Conservation (phyloP, 2,888 invertebrate genomes). For the Thysanoteuthis rhombus region DNA sequence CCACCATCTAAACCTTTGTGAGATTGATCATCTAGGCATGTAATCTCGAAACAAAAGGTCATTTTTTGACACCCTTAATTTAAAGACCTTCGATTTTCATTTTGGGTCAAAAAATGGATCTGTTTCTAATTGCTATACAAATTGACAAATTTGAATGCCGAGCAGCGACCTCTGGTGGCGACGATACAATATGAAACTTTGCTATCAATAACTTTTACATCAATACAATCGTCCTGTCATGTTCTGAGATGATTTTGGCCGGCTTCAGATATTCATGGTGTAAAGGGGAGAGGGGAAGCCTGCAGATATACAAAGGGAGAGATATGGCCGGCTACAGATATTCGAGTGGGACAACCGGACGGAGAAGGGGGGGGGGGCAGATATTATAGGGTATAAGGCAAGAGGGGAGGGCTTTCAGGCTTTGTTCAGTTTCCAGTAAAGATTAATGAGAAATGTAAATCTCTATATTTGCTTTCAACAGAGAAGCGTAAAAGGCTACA, state of each 20-base stretch:
- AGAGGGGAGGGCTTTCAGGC: too few species aligned
- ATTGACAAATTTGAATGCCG: not conserved
- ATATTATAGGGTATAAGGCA: not conserved
- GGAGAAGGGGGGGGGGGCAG: not conserved
- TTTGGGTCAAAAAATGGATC: not conserved
- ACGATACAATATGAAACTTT: slow-evolving; percentile 12
- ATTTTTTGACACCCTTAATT: not conserved
- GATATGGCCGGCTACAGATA: not conserved
- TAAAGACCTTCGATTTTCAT: not conserved
- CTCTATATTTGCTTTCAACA: not conserved
- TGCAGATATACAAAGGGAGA: too few species aligned
- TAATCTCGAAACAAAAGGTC: not conserved
- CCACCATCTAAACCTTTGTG: not conserved
- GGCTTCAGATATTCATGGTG: not conserved
- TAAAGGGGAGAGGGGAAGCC: not conserved
- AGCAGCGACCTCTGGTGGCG: not conserved
- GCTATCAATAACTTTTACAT: not conserved
- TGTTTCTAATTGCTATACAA: not conserved
- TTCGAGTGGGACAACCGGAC: too few species aligned
- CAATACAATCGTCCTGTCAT: not conserved
- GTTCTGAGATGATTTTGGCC: not conserved
- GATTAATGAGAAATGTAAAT: not conserved
- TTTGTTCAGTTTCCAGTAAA: not conserved
- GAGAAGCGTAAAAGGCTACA: not conserved
- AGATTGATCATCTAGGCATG: not conserved